Evolutionary conservation across 2,113 vertebrate species (phyloP), one percentile per base, ranked within the genome.

Genomic region (Azemiops feae): DNA sequence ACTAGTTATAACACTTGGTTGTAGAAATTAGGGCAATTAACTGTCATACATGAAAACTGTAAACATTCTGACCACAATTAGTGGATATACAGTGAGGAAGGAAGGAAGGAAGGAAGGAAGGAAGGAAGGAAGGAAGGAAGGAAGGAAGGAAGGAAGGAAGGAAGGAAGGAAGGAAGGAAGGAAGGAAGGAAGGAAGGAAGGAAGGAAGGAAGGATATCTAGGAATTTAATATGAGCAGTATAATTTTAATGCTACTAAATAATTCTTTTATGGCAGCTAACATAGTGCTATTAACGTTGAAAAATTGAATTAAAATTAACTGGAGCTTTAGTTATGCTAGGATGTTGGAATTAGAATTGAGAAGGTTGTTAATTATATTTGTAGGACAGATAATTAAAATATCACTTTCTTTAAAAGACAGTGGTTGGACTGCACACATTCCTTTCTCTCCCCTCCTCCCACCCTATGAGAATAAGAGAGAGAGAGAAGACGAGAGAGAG

Each of bases 211-310:
- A 81, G 16, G 74, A 9, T 53, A 92, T 90, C 57, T 89, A 91
- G 85, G 90, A 94, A 93, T 91, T 93, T 96, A 97, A 96, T 92
- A 96, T 16, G 90, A 96, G 93, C 92, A 94, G 94, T 94, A 93
- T 94, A 91, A 96, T 97, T 97, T 96, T 96, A 95, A 97, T 96
- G 96, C 96, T 96, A 96, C 95, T 96, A 97, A 97, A 97, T 96
- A 96, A 95, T 94, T 96, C 92, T 58, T 95, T 96, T 95, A 95
- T 93, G 91, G 89, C 90, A 97, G 93, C 95, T 92, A 97, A 97
- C 94, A 96, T 94, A 97, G 93, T 92, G 96, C 95, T 95, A 91
- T 93, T 94, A 91, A 92, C 86, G 92, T 97, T 94, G 94, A 94
- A 95, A 97, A 96, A 96, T 89, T 47, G 93, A 95, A 94, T 95